Evolutionary conservation across 2,888 invertebrate species (phyloP), one percentile per base, ranked within the genome.

Genomic region (Matsumyia berberina): DNA sequence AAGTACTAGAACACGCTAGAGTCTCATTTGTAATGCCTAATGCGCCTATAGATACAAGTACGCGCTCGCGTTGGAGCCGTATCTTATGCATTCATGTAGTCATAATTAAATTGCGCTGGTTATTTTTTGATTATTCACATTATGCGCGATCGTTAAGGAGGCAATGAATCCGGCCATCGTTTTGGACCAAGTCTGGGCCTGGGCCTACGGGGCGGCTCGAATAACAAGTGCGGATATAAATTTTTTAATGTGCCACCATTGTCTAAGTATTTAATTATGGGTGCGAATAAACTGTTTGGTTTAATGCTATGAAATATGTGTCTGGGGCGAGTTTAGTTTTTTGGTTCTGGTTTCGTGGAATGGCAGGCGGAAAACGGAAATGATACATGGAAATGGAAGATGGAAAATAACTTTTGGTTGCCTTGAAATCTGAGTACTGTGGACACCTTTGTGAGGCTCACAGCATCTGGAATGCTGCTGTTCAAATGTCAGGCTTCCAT

Each of bases 1-100:
- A 24, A 24, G 24, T 24, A 66, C 60, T 31, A 73, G 49, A 83
- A 69, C 83, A 83, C 83, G 83, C 83, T 73, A 83, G 55, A 83
- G 49, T 5, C 73, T 83, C 83, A 83, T 83, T 83, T 83, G 83
- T 83, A 73, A 79, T 83, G 72, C 67, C 53, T 79, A 78, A 82
- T 82, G 78, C 82, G 72, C 1, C 24, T 51, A 64, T 66, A 39
- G 58, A 17, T 74, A 42, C 24, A n/a, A 39, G 51, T 72, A 37
- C 66, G 51, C 24, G 62, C 15, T 53, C 49, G 37, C 58, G 37
- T 60, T 60, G 39, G 19, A 46, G 53, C 37, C 42, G 66, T 55
- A 64, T 49, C 83, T 80, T 80, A 74, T 64, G 69, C 55, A 80
- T 85, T 73, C 74, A 80, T 69, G 49, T 62, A 72, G 67, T 69